Percentiles rank a stretch among this genome's conserved stretches.
Evolutionary conservation across 2,113 vertebrate species (phyloP).

Genomic region (Merops nubicus): DNA sequence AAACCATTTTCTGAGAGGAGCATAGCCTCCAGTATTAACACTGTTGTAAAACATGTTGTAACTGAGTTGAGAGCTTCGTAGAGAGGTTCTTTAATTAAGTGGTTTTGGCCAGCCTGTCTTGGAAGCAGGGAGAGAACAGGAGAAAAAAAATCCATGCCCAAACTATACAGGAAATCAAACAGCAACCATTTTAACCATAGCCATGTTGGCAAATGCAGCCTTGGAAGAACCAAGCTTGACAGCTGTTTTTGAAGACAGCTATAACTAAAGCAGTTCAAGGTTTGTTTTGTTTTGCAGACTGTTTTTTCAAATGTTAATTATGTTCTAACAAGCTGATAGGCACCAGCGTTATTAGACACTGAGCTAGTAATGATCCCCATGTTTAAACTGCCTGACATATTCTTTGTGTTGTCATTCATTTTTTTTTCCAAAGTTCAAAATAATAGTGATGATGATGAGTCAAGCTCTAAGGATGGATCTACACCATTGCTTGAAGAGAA

Average conservation of each 20-base stretch:
- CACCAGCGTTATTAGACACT: not conserved
- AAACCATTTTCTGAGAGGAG: not conserved
- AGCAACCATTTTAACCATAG: not conserved
- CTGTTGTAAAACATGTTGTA: not conserved
- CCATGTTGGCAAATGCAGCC: not conserved
- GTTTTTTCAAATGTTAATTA: not conserved
- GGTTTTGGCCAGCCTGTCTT: not conserved
- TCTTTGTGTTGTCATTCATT: not conserved
- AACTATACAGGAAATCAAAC: not conserved
- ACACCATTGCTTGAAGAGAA: not conserved
- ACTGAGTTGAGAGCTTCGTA: not conserved
- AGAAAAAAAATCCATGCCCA: not conserved
- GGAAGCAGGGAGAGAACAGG: rapidly evolving
- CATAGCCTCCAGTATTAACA: not conserved
- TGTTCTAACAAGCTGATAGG: not conserved
- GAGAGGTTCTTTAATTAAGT: not conserved
- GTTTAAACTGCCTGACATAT: not conserved
- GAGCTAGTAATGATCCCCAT: not conserved
- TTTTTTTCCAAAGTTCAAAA: not conserved
- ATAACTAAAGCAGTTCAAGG: not conserved
- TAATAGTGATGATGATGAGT: not conserved
- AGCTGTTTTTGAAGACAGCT: not conserved
- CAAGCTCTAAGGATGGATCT: not conserved
- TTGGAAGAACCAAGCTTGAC: not conserved
- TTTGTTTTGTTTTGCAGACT: not conserved